phyloP scores from a whole-genome alignment of 64 coral and sea anemone genomes.

The Astreopora myriophthalma region DNA sequence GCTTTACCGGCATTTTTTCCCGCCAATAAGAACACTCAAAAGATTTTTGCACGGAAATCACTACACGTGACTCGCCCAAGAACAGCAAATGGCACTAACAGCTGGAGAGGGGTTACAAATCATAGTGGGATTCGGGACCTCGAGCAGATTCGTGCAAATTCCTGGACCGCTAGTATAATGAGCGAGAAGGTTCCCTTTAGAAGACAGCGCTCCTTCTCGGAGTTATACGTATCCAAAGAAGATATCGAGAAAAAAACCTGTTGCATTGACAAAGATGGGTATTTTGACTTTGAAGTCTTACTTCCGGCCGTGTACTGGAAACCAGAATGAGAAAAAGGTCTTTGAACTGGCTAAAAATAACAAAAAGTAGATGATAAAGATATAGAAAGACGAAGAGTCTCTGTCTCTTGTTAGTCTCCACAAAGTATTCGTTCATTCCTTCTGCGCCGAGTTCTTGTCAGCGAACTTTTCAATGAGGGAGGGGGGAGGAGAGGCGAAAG shows the following conservation, averaged over 20 bases:
- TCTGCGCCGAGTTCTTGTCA: no score
- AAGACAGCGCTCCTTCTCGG: conserved; percentile 18
- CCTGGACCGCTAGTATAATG: background rate
- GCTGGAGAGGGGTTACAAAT: background rate
- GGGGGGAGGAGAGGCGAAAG: no score
- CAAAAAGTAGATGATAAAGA: no score
- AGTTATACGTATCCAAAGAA: conserved; percentile 58
- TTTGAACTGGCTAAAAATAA: no score
- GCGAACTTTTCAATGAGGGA: no score
- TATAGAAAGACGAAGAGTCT: no score
- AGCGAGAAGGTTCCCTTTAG: background rate
- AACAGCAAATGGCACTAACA: conserved; percentile 4
- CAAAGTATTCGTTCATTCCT: no score
- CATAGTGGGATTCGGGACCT: background rate
- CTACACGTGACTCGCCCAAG: conserved; percentile 25
- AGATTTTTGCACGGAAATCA: background rate
- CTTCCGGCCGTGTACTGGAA: conserved; percentile 38
- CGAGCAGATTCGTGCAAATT: background rate
- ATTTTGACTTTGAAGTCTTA: conserved; percentile 44
- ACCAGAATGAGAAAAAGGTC: background rate
- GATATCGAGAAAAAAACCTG: conserved; percentile 48
- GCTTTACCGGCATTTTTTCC: conserved; percentile 55
- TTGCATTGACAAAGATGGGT: conserved; percentile 35
- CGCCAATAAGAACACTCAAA: conserved; percentile 9
- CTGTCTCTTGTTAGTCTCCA: no score